A percentile compares a stretch with the other conserved stretches of the same genome.
Evolutionary conservation across 1,140 invertebrate genomes (phyloP).

Genomic region (Harlomillsia oculata): DNA sequence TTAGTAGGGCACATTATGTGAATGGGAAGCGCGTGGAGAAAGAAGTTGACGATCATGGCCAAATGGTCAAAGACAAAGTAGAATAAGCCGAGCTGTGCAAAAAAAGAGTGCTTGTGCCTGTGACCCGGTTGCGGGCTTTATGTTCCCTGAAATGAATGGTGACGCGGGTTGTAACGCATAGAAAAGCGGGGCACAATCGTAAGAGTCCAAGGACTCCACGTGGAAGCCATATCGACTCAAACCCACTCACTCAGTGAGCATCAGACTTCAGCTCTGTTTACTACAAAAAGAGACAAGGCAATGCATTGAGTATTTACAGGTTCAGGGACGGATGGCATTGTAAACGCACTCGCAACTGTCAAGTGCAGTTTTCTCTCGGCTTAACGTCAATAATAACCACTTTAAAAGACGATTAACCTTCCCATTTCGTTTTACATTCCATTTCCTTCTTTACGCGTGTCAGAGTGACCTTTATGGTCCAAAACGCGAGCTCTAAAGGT

Average conservation of each 20-base stretch:
- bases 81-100: no score
- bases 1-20: neutral
- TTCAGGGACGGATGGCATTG: no score
- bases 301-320: no score
- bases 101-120: no score
- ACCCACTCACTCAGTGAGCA: neutral
- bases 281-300: no score
- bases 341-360: neutral
- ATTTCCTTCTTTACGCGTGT: no score
- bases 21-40: neutral
- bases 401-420: neutral
- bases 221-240: slow-evolving; percentile 25
- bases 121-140: no score
- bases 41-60: neutral
- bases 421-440: no score
- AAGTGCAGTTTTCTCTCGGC: neutral
- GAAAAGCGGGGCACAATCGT: slow-evolving; percentile 22
- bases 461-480: no score
- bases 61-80: neutral
- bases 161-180: slow-evolving; percentile 4
- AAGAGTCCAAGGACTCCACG: slow-evolving; percentile 32
- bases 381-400: neutral
- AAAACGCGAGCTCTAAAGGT: no score
- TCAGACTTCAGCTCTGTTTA: neutral
- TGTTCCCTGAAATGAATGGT: neutral